Base-by-base conservation (phyloP, 2,888 invertebrate species). In the Epicampocera succincta region DNA sequence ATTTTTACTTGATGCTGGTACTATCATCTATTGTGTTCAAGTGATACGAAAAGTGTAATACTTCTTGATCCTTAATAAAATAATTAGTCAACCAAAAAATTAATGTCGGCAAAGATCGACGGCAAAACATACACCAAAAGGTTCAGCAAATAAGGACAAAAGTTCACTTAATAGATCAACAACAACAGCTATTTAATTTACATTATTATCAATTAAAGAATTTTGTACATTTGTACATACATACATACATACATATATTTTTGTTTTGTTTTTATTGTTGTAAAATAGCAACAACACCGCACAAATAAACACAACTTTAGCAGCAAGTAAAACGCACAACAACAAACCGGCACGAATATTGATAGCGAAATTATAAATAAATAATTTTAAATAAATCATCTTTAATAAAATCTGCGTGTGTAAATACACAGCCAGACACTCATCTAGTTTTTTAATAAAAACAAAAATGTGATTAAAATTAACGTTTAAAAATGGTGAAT, bases 21-120 rank as follows among this genome's bases (percentile, higher is more conserved):
- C 52, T 52, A 29, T 58, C 42, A 44, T 65, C 52, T 71, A 58
- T 73, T 73, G 21, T 66, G 56, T 52, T 58, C n/a, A 52, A 54
- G 69, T 60, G 66, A 82, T 66, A 66, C 12, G 3, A 40, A n/a
- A 17, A 69, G 25, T 66, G 71, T 61, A 56, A 61, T 71, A 85
- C 85, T 85, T 87, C 87, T 38, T 79, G 86, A 85, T 86, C 88
- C 89, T 89, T 88, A 89, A 88, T 89, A 88, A 88, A 88, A 86
- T 88, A 86, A 88, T 86, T 69, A 78, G 58, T 89, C 89, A 90
- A 88, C 89, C 89, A 86, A 87, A 88, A 89, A 90, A 90, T 90
- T 90, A 87, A 87, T 88, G 89, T 89, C 88, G 87, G 86, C 87
- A 87, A 86, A 89, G 89, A 89, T 89, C 89, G 87, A 66, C 84